A percentile compares a stretch with the other conserved stretches of the same genome.
phyloP scores from a whole-genome alignment of 1,140 invertebrate genomes.

The Zophobas morio region DNA sequence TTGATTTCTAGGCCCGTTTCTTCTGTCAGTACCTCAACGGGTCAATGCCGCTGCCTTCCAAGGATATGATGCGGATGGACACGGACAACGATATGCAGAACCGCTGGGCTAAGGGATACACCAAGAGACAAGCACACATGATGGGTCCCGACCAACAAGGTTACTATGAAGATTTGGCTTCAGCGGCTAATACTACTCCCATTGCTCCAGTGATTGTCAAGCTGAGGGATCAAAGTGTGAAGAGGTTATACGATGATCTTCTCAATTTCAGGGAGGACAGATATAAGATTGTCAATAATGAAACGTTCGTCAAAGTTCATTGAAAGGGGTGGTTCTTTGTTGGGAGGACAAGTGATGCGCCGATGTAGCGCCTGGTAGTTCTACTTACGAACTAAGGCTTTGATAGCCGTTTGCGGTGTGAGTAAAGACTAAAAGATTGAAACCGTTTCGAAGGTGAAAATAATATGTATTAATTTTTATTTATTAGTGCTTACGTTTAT shows the following conservation, averaged over 20 bases:
- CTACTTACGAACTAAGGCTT: no score
- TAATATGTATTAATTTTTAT: no score
- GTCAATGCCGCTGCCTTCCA: constrained; percentile 69
- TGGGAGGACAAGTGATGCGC: no score
- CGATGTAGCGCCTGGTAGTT: no score
- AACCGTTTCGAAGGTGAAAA: no score
- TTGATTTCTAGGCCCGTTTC: constrained; percentile 69
- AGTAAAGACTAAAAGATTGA: no score
- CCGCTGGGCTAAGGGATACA: constrained; percentile 68
- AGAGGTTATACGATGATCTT: constrained; percentile 62
- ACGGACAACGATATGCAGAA: constrained; percentile 70
- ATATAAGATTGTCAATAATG: constrained; percentile 63
- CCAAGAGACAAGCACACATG: constrained; percentile 74
- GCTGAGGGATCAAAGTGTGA: constrained; percentile 62
- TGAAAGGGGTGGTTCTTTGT: background rate
- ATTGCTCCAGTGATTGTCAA: constrained; percentile 72
- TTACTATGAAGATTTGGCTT: constrained; percentile 75
- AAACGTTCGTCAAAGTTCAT: constrained; percentile 61
- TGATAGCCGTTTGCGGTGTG: no score
- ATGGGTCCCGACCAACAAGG: constrained; percentile 72
- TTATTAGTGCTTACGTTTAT: no score
- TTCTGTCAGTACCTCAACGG: constrained; percentile 72
- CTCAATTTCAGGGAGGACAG: constrained; percentile 63
- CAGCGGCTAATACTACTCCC: constrained; percentile 68
- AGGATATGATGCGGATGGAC: constrained; percentile 75